Evolutionary conservation across 1,140 invertebrate species (phyloP).

Genomic region (Ceratina japonica): DNA sequence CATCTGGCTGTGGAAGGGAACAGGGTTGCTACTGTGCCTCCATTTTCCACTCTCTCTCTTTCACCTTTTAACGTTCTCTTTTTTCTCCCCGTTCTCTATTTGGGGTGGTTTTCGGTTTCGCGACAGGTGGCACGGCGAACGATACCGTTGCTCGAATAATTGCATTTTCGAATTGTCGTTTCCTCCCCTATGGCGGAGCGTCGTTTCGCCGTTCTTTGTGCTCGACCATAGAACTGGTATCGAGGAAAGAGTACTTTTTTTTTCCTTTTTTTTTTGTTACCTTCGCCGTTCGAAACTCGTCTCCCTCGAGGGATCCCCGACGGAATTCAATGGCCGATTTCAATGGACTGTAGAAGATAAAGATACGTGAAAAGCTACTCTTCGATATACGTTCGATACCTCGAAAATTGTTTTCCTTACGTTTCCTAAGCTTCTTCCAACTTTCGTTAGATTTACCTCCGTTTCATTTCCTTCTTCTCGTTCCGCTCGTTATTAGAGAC

Average conservation of each 20-base stretch:
- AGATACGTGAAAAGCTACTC: conserved; percentile 54
- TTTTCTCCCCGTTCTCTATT: conserved; percentile 10
- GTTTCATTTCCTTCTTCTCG: neutral
- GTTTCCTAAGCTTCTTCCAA: neutral
- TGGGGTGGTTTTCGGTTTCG: conserved; percentile 54
- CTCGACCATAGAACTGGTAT: conserved; percentile 19
- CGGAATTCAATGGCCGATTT: conserved; percentile 45
- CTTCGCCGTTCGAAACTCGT: conserved; percentile 25
- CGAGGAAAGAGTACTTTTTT: conserved; percentile 22
- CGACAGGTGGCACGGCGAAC: conserved; percentile 53
- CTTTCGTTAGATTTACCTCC: neutral
- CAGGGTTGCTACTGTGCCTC: neutral
- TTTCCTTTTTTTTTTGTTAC: conserved; percentile 11
- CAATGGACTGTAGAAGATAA: conserved; percentile 43
- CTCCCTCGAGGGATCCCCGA: conserved; percentile 33
- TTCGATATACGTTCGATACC: conserved; percentile 40
- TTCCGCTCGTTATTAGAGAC: neutral
- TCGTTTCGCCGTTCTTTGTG: conserved; percentile 45
- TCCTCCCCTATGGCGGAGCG: conserved; percentile 21
- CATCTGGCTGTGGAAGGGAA: conserved; percentile 48
- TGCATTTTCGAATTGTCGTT: conserved; percentile 65
- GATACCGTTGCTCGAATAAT: conserved; percentile 62
- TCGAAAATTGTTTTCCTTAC: conserved; percentile 36
- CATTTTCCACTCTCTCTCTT: neutral
- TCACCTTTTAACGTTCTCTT: neutral